Base-by-base conservation (phyloP, 2,797 vertebrate species). In the Sebastes hubbsi region DNA sequence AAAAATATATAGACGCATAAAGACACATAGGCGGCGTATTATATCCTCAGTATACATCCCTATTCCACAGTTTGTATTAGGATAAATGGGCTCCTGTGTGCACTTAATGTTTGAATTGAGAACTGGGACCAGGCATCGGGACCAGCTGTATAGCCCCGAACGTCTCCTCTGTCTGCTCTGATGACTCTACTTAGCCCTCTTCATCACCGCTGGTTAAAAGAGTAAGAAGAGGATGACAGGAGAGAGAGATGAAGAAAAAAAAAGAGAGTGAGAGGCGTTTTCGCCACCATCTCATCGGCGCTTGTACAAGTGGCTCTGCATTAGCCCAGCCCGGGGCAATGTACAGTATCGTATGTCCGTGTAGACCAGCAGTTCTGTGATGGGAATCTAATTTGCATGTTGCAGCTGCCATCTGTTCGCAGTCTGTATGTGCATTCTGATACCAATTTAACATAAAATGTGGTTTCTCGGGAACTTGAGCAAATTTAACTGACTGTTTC, bases 361-460 rank as follows among this genome's bases (percentile, higher is more conserved):
- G 75, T 72, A 85, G 82, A 82, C 27, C 75, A 20, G 72, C 71
- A 65, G 78, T 77, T 83, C 73, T 54, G 55, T 74, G 69, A 80
- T 79, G 74, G 54, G 64, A 81, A 56, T 66, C 63, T 62, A 77
- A 88, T 86, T 86, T 82, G 69, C 71, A 83, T 89, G 76, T 87
- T 80, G 61, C 49, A 58, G 36, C 59, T 66, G 73, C 87, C 87
- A 86, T 89, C 81, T 92, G 85, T 77, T 83, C 63, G 59, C 34
- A 73, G 78, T 81, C 63, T 81, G 69, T 54, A 67, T 71, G 67
- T 66, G 74, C 66, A 83, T 83, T 76, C 66, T 59, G 66, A 82
- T 65, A 70, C 60, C 72, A 61, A 73, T 90, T 81, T 72, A 70
- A 83, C 63, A 70, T 73, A 56, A 85, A 86, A 82, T 69, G 72